phyloP scores from a whole-genome alignment of 2,113 vertebrate species.

The Passer montanus region DNA sequence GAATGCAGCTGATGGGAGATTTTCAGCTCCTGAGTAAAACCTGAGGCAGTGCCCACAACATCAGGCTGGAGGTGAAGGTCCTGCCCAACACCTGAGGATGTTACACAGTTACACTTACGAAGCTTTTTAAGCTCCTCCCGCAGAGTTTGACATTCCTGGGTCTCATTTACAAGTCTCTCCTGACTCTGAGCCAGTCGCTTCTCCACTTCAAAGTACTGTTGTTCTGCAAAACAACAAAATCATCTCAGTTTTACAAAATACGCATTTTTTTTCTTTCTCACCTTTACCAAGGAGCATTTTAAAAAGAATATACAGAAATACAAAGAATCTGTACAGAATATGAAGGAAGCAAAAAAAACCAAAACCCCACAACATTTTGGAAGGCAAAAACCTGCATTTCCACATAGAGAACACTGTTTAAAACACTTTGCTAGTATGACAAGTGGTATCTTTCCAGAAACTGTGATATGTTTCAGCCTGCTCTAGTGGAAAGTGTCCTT shows the following conservation, averaged over 20 bases:
- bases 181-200: slow-evolving; percentile 88
- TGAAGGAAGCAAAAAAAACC: neutral
- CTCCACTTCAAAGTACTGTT: slow-evolving; percentile 95
- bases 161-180: slow-evolving; percentile 85
- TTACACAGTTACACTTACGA: slow-evolving; percentile 73
- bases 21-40: neutral
- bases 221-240: slow-evolving; percentile 75
- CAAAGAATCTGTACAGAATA: neutral
- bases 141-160: slow-evolving; percentile 84
- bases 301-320: neutral
- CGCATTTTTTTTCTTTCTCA: neutral
- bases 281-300: neutral
- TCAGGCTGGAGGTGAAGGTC: neutral
- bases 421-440: neutral
- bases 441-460: neutral
- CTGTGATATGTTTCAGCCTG: neutral
- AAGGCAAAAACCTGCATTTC: neutral
- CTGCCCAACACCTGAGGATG: no score
- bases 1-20: neutral
- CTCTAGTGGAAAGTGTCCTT: neutral
- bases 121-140: slow-evolving; percentile 82
- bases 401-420: neutral
- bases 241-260: neutral
- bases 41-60: neutral
- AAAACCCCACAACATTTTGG: neutral